Base-by-base conservation (phyloP, 2,113 vertebrate genomes). In the Microcebus murinus region DNA sequence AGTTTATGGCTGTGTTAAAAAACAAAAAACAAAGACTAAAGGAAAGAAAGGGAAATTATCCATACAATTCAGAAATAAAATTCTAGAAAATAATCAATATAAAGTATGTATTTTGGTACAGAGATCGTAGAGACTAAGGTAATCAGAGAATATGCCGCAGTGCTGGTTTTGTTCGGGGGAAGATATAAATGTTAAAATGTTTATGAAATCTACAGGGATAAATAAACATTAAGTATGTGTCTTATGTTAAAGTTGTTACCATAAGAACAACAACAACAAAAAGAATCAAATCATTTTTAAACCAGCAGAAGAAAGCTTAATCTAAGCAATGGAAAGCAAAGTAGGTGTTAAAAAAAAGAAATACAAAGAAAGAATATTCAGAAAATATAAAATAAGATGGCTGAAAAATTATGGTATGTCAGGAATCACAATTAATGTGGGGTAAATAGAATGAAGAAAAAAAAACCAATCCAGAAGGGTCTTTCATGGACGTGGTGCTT, bases 371-470 rank as follows among this genome's bases (percentile, higher is more conserved):
- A 21, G 15, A 27, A 73, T 9, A 79, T 82, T 92, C 39, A 85
- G 67, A 77, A 95, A 87, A 77, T 27, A 89, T 52, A 76, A 95
- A 92, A 81, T 63, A 61, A 95, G 36, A 39, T 52, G 8, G 84
- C n/a, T 83, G 68, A 59, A 94, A 93, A 85, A 82, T 57, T 76
- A 34, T 13, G 61, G 36, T 29, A 61, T 39, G 18, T 61, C 36
- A 34, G 57, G 55, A 90, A 61, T 90, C 68, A 67, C 18, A 95
- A 57, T 76, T 59, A 65, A 70, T 55, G n/a, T 92, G 48, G 29
- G 8, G 13, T 21, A 68, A 52, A 83, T 70, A 45, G 3, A 83
- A 93, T 48, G 2, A 82, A 84, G 76, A 4, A 70, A 84, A 25
- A 25, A 25, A 89, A 88, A 92, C 8, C 55, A 61, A 39, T 20